Percentiles rank a stretch among this genome's conserved stretches.
phyloP scores from a whole-genome alignment of 2,797 vertebrate species.

The Onychomys torridus region DNA sequence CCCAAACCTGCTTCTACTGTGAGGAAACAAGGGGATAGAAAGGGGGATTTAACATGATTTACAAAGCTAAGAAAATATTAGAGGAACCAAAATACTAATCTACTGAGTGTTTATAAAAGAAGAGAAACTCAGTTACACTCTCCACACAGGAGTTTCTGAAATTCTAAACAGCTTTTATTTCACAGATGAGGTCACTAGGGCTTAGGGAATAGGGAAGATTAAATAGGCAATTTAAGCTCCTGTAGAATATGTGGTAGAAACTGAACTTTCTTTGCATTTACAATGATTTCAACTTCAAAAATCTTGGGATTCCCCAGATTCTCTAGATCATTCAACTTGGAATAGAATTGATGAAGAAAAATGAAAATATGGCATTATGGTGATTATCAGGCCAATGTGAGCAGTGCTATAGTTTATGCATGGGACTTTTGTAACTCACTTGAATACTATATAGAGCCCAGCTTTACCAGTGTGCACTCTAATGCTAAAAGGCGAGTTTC shows the following conservation, averaged over 20 bases:
- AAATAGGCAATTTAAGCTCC: neutral
- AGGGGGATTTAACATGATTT: neutral
- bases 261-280: neutral
- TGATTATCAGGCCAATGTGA: neutral
- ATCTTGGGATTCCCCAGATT: neutral
- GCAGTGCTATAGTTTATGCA: neutral
- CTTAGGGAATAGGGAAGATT: neutral
- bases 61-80: neutral
- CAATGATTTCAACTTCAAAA: neutral
- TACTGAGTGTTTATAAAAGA: neutral
- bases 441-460: neutral
- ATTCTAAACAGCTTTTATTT: neutral
- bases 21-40: neutral
- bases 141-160: neutral
- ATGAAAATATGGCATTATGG: neutral
- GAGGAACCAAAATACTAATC: neutral
- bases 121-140: neutral
- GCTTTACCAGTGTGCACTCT: conserved; percentile 9
- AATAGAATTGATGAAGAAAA: neutral
- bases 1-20: neutral
- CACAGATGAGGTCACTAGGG: neutral
- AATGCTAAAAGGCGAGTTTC: conserved; percentile 52
- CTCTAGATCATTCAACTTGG: neutral
- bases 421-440: neutral
- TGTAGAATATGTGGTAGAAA: neutral